These are phyloP conservation scores for Spodoptera litura DNA, from an alignment of 1,140 invertebrate genomes.

Conservation along the genomic window DNA sequence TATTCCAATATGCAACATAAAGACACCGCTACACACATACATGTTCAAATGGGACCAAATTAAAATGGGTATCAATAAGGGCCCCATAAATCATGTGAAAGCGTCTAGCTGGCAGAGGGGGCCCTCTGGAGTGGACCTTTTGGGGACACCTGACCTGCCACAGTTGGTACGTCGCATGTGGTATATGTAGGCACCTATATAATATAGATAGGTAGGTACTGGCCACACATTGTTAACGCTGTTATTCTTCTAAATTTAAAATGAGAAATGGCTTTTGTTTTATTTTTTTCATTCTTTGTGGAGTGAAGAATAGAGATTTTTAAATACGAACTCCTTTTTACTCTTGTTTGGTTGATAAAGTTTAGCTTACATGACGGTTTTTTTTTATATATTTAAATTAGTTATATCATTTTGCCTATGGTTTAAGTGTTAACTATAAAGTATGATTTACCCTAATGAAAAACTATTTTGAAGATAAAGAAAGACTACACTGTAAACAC, in stretches of 20 bases:
- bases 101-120: slow-evolving; percentile 66
- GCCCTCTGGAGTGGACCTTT: slow-evolving; percentile 76
- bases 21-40: slow-evolving; percentile 17
- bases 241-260: neutral
- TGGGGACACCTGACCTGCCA: slow-evolving; percentile 68
- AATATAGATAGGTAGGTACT: neutral
- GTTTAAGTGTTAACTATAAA: too few species aligned
- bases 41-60: slow-evolving; percentile 55
- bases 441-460: too few species aligned
- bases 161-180: slow-evolving; percentile 40
- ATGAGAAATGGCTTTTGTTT: too few species aligned
- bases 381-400: too few species aligned
- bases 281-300: too few species aligned
- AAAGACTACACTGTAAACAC: too few species aligned
- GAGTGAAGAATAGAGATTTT: too few species aligned
- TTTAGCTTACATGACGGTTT: too few species aligned
- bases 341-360: too few species aligned
- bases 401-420: too few species aligned
- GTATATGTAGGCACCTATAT: slow-evolving; percentile 19
- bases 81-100: slow-evolving; percentile 76
- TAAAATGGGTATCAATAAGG: slow-evolving; percentile 80
- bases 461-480: too few species aligned
- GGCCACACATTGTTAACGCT: neutral
- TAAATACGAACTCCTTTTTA: too few species aligned
- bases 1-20: slow-evolving; percentile 29